A percentile compares a stretch with the other conserved stretches of the same genome.
These are phyloP conservation scores for Chloropsis cyanopogon DNA, from an alignment of 2,113 vertebrate species.

Conservation along the genomic window DNA sequence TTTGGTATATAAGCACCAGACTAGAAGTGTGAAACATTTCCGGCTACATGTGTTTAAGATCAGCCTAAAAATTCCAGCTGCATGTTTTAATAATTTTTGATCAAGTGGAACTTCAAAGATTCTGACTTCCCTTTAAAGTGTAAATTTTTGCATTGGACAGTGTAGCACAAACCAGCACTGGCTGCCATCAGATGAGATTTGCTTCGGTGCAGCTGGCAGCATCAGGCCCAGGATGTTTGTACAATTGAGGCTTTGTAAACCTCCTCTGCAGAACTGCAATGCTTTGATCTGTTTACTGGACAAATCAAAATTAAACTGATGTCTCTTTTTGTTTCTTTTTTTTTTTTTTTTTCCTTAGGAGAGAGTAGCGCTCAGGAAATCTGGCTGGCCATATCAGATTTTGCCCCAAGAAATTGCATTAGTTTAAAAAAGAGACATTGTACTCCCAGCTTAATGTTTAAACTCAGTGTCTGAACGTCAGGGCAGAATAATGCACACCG, in stretches of 20 bases:
- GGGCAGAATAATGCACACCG: neutral
- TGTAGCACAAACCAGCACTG: neutral
- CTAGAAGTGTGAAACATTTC: neutral
- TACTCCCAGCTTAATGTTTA: slow-evolving; percentile 34
- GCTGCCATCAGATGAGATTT: neutral
- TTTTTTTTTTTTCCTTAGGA: neutral
- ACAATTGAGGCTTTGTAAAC: neutral
- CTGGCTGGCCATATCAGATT: neutral
- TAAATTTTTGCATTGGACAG: neutral
- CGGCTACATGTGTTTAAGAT: neutral
- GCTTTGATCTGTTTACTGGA: slow-evolving; percentile 25
- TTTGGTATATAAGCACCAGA: neutral
- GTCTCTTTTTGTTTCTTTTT: neutral
- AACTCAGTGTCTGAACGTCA: neutral
- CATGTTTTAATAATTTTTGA: neutral
- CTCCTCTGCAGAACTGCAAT: neutral
- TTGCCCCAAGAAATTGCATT: neutral
- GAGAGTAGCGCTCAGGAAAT: neutral
- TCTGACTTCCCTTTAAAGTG: neutral
- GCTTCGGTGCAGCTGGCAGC: neutral
- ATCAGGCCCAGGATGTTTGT: neutral
- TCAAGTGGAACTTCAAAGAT: neutral
- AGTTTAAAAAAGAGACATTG: neutral
- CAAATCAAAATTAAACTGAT: neutral
- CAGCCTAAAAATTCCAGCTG: neutral